Evolutionary conservation across 1,140 invertebrate genomes (phyloP).

Genomic region (Drosophila kepulauana): DNA sequence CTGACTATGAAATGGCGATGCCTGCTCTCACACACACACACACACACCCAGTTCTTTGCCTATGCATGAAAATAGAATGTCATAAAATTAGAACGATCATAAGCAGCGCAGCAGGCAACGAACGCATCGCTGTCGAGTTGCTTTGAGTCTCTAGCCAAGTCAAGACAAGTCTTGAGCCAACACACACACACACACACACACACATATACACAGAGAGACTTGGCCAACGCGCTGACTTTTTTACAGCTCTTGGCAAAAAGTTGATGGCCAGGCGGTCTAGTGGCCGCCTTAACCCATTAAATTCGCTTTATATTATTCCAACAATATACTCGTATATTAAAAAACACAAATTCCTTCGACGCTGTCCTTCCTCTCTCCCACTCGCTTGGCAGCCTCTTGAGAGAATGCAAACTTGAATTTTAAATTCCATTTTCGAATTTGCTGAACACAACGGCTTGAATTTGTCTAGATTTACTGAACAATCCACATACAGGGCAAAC

Average conservation of each 20-base stretch:
- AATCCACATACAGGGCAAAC: no score
- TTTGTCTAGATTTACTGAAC: neutral
- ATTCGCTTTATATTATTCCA: slow-evolving; percentile 68
- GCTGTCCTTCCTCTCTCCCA: slow-evolving; percentile 3
- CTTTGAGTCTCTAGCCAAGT: neutral
- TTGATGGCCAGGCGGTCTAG: slow-evolving; percentile 70
- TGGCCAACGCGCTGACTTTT: slow-evolving; percentile 66
- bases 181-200: neutral
- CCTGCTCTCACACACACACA: slow-evolving; percentile 45
- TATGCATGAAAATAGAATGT: slow-evolving; percentile 82
- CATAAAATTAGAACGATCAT: slow-evolving; percentile 83
- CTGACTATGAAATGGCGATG: slow-evolving; percentile 77
- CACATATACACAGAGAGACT: slow-evolving; percentile 45
- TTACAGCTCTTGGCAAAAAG: slow-evolving; percentile 77
- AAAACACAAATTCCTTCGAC: slow-evolving; percentile 35
- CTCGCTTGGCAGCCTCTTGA: neutral
- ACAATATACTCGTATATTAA: slow-evolving; percentile 51
- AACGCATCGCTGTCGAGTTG: slow-evolving; percentile 15
- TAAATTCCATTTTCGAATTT: neutral
- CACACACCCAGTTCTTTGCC: slow-evolving; percentile 46
- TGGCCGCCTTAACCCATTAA: slow-evolving; percentile 75
- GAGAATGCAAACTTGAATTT: neutral
- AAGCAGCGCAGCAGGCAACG: slow-evolving; percentile 40
- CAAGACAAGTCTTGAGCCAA: neutral
- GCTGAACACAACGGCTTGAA: neutral